Percentiles rank a stretch among this genome's conserved stretches.
phyloP scores from a whole-genome alignment of 2,797 vertebrate genomes.

The Tadarida brasiliensis region DNA sequence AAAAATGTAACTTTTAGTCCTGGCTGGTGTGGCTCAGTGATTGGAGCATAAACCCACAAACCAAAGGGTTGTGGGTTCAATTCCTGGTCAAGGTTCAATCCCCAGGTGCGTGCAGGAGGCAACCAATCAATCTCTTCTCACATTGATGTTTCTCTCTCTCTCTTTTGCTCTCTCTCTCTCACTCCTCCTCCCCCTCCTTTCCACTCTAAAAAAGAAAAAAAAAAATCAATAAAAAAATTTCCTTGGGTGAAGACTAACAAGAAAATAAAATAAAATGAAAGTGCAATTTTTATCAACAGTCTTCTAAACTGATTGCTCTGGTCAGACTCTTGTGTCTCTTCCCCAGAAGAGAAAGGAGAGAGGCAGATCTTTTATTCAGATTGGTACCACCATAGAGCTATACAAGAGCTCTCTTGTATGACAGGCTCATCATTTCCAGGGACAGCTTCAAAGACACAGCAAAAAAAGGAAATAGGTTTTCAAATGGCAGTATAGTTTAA shows the following conservation, averaged over 20 bases:
- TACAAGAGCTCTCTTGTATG: not conserved
- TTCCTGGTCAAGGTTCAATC: no score
- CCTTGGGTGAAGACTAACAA: no score
- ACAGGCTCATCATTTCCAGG: not conserved
- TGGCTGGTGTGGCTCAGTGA: no score
- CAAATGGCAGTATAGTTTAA: not conserved
- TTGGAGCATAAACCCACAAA: no score
- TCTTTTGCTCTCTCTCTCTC: no score
- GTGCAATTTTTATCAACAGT: conserved; percentile 20
- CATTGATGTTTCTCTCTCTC: no score
- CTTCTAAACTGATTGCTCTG: not conserved
- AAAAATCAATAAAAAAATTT: no score
- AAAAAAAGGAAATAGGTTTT: not conserved
- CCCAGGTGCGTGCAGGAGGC: no score
- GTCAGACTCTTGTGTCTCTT: not conserved
- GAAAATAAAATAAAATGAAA: not conserved
- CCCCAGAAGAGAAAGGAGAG: not conserved
- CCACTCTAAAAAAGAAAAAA: no score
- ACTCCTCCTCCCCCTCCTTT: no score
- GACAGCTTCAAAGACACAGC: not conserved
- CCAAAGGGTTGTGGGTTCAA: no score
- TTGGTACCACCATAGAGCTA: not conserved
- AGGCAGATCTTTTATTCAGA: not conserved
- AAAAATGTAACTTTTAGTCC: not conserved
- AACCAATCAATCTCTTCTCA: no score